Evolutionary conservation across 2,113 vertebrate genomes (phyloP).

Genomic region (Alectura lathami): DNA sequence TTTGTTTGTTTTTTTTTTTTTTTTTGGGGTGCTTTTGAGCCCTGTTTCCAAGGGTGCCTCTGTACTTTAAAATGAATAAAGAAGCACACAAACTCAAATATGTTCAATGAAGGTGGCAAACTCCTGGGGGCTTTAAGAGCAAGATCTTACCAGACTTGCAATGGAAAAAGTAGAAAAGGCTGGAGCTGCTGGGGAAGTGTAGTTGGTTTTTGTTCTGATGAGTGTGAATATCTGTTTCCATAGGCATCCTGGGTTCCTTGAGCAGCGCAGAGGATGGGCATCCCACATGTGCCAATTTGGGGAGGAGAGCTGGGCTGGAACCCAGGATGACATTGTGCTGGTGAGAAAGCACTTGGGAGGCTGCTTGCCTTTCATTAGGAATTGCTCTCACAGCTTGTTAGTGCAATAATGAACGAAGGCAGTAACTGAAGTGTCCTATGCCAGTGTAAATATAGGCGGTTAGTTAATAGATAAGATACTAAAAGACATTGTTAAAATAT

Average conservation of each 20-base stretch:
- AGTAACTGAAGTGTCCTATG: not conserved
- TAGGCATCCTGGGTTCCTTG: not conserved
- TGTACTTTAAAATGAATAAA: not conserved
- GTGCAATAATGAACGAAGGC: not conserved
- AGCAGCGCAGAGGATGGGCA: not conserved
- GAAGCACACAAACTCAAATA: not conserved
- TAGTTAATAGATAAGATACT: not conserved
- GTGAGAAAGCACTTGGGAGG: not conserved
- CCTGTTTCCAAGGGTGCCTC: not conserved
- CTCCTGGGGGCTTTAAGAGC: not conserved
- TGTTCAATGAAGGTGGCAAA: not conserved
- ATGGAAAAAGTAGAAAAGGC: not conserved
- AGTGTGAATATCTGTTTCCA: not conserved
- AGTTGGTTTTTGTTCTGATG: not conserved
- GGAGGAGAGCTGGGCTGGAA: not conserved
- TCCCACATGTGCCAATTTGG: not conserved
- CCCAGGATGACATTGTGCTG: rapidly evolving
- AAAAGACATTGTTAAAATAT: not conserved
- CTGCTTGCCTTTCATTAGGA: not conserved
- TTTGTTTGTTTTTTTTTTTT: no score
- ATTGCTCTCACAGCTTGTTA: not conserved
- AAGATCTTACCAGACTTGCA: not conserved
- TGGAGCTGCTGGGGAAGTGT: not conserved
- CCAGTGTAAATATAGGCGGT: not conserved
- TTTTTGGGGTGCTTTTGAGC: not conserved